A percentile compares a stretch with the other conserved stretches of the same genome.
Evolutionary conservation across 2,113 vertebrate genomes (phyloP).

Genomic region (Leucopsar rothschildi): DNA sequence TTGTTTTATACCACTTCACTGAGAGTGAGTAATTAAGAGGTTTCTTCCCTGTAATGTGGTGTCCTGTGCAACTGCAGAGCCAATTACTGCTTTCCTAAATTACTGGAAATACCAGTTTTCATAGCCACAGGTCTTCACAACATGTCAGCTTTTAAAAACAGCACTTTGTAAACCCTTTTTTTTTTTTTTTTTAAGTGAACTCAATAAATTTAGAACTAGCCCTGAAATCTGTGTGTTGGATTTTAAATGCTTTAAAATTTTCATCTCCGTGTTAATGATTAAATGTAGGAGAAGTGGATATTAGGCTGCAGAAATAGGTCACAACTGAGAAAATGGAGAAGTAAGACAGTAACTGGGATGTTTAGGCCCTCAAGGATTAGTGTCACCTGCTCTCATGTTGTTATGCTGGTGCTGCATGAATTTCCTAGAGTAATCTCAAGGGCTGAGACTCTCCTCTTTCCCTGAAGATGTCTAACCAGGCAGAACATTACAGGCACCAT

Average conservation of each 20-base stretch:
- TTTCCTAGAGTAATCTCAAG: background rate
- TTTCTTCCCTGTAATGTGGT: constrained; percentile 12
- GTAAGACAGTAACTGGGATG: background rate
- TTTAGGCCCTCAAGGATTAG: background rate
- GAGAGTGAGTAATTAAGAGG: background rate
- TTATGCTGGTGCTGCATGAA: background rate
- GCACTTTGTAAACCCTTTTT: background rate
- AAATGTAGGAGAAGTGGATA: background rate
- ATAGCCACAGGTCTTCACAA: background rate
- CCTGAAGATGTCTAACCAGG: background rate
- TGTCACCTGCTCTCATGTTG: background rate
- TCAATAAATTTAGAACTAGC: background rate
- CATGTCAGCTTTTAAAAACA: background rate
- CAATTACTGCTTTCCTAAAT: background rate
- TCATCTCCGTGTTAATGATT: background rate
- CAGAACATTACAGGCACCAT: background rate
- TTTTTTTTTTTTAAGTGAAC: background rate
- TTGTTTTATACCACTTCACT: background rate
- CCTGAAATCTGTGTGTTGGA: background rate
- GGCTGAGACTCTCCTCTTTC: background rate
- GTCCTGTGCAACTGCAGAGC: background rate
- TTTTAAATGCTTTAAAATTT: background rate
- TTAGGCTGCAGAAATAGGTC: constrained; percentile 1
- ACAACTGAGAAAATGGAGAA: background rate
- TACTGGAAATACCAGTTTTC: background rate